A percentile compares a stretch with the other conserved stretches of the same genome.
Evolutionary conservation across 2,113 vertebrate genomes (phyloP).

Genomic region (Apaloderma vittatum): DNA sequence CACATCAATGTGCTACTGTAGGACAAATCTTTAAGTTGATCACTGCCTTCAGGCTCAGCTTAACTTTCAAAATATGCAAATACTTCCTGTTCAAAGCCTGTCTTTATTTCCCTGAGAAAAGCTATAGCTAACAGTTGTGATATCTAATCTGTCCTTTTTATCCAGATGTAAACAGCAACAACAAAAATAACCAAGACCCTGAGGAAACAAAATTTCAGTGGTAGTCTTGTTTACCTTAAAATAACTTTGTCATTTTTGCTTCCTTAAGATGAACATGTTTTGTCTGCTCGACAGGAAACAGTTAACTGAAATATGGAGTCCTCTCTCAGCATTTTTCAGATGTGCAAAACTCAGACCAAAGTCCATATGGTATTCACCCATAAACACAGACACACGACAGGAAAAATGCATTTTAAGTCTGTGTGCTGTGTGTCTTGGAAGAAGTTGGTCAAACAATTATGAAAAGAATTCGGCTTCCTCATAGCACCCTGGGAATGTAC

Average conservation of each 20-base stretch:
- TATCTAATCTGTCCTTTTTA: constrained; percentile 15
- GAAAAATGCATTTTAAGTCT: constrained; percentile 49
- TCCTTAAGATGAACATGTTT: constrained; percentile 18
- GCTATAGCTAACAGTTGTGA: constrained; percentile 8
- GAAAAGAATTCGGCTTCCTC: constrained; percentile 33
- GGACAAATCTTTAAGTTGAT: constrained; percentile 39
- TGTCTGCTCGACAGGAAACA: constrained; percentile 34
- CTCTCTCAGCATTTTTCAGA: neutral
- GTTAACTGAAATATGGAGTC: constrained; percentile 32
- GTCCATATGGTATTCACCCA: constrained; percentile 13
- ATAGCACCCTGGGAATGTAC: constrained; percentile 9
- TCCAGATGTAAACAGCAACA: constrained; percentile 27
- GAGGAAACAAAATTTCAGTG: constrained; percentile 26
- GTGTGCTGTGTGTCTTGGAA: constrained; percentile 1
- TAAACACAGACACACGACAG: constrained; percentile 38
- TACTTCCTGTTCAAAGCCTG: constrained; percentile 26
- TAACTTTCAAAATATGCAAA: constrained; percentile 49
- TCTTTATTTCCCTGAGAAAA: constrained; percentile 49
- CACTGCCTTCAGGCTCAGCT: constrained; percentile 27
- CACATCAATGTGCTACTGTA: neutral
- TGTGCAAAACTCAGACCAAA: constrained; percentile 47
- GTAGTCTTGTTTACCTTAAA: constrained; percentile 6
- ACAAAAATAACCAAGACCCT: neutral
- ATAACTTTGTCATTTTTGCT: constrained; percentile 2
- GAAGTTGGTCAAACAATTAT: constrained; percentile 35